These are phyloP conservation scores for Acanthoscelides obtectus DNA, from an alignment of 2,888 invertebrate species.

Conservation along the genomic window DNA sequence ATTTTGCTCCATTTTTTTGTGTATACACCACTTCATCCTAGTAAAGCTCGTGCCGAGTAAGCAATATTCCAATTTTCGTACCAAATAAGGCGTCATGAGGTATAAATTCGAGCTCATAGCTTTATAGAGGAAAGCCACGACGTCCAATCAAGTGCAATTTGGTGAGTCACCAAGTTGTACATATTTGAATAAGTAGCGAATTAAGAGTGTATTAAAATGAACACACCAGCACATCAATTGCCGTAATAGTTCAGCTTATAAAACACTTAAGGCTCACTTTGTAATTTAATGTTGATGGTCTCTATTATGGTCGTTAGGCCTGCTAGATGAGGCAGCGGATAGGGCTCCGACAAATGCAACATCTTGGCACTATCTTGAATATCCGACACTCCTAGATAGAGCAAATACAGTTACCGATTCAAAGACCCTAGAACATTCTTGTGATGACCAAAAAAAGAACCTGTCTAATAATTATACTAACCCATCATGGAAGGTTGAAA, in stretches of 20 bases:
- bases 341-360: neutral
- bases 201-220: neutral
- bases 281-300: neutral
- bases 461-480: too few relatives aligned
- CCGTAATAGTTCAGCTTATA: neutral
- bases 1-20: neutral
- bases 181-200: neutral
- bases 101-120: neutral
- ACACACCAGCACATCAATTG: neutral
- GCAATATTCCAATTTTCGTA: neutral
- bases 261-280: neutral
- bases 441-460: too few relatives aligned
- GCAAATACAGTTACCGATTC: too few relatives aligned
- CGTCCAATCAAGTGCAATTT: neutral
- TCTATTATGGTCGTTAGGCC: neutral
- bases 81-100: neutral
- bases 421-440: too few relatives aligned
- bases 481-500: too few relatives aligned
- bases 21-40: neutral
- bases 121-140: neutral
- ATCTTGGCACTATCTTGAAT: neutral
- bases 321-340: neutral
- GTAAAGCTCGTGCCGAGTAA: neutral
- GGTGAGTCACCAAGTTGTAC: neutral
- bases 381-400: too few relatives aligned